phyloP scores from a whole-genome alignment of 2,888 invertebrate genomes.

The Gnatocerus cornutus region DNA sequence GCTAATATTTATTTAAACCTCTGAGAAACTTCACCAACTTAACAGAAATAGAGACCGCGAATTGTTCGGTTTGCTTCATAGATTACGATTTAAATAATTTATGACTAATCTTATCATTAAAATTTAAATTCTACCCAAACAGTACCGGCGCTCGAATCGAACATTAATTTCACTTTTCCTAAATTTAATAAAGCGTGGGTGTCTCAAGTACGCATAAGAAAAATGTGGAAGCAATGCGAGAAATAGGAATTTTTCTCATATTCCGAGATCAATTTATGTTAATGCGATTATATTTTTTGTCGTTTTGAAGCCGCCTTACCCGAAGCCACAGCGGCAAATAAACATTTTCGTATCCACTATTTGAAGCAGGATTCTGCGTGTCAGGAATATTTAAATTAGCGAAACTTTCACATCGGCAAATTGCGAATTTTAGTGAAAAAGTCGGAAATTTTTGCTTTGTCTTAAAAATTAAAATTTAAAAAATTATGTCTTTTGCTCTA shows the following conservation, averaged over 20 bases:
- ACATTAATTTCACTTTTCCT: conserved; percentile 14
- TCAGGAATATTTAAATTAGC: no score
- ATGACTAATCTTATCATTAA: background rate
- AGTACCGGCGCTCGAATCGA: background rate
- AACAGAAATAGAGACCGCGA: conserved; percentile 53
- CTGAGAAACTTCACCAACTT: conserved; percentile 54
- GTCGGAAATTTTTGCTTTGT: no score
- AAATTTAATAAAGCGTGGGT: conserved; percentile 26
- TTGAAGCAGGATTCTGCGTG: no score
- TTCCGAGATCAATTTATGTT: conserved; percentile 60
- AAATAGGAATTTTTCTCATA: conserved; percentile 60
- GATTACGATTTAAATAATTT: conserved; percentile 26
- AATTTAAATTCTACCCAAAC: conserved; percentile 17
- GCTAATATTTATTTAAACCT: conserved; percentile 58
- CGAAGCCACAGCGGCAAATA: background rate
- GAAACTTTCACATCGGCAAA: no score
- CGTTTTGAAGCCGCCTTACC: conserved; percentile 5
- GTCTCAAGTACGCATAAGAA: conserved; percentile 34
- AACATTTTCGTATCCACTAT: no score
- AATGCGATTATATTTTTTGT: conserved; percentile 58
- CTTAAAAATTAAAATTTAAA: no score
- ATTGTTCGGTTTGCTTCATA: conserved; percentile 33
- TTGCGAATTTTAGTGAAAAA: no score
- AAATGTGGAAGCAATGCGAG: conserved; percentile 49
- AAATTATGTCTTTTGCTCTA: no score